phyloP scores from a whole-genome alignment of 2,888 invertebrate genomes.

The Neoaliturus tenellus region DNA sequence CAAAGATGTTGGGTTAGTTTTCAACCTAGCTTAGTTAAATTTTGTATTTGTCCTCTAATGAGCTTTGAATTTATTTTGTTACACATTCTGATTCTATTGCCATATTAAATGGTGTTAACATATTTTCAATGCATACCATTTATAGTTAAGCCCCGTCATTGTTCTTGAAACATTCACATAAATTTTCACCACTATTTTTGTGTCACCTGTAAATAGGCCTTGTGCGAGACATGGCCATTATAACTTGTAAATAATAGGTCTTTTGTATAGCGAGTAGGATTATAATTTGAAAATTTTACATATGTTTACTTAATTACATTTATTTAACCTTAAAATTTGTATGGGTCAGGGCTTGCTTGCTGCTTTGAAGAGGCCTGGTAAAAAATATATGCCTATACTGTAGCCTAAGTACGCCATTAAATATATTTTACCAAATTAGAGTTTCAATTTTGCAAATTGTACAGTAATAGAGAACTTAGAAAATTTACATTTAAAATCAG shows the following conservation, averaged over 20 bases:
- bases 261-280: slow-evolving; percentile 23
- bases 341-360: neutral
- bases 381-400: neutral
- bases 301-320: slow-evolving; percentile 15
- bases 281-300: slow-evolving; percentile 24
- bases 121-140: neutral
- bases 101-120: neutral
- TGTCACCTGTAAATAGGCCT: slow-evolving; percentile 26
- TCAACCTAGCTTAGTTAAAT: slow-evolving; percentile 19
- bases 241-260: slow-evolving; percentile 33
- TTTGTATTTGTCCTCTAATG: neutral
- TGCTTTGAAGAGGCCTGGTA: neutral
- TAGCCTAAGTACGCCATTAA: no score
- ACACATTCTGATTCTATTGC: neutral
- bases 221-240: neutral
- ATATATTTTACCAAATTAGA: no score
- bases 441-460: no score
- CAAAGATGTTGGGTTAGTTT: neutral
- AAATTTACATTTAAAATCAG: no score
- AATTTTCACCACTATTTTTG: neutral
- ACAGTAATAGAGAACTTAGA: no score
- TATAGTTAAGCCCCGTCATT: neutral
- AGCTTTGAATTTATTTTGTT: slow-evolving; percentile 2
- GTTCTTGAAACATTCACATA: neutral
- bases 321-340: slow-evolving; percentile 6